Conservation (phyloP, 2,113 vertebrate genomes). For the Elachura formosa region DNA sequence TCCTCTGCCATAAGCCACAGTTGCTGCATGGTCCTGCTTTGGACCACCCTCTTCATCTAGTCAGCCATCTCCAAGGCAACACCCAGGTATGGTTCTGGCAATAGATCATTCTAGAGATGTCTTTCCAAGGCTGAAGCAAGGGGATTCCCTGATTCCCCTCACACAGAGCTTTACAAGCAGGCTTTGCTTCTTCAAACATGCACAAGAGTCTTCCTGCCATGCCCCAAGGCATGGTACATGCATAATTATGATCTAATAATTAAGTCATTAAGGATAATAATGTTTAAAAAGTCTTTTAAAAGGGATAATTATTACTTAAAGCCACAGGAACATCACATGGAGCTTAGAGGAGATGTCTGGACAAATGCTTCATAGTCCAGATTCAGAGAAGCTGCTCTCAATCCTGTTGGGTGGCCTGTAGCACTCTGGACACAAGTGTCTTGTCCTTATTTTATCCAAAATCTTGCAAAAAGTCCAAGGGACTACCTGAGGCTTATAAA, state of each 20-base stretch:
- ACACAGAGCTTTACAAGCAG: neutral
- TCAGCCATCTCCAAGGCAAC: neutral
- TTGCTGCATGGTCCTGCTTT: neutral
- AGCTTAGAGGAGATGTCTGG: neutral
- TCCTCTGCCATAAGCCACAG: fast-evolving
- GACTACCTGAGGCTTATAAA: neutral
- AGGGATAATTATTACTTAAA: neutral
- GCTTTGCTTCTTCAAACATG: neutral
- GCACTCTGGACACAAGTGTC: neutral
- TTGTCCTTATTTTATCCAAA: neutral
- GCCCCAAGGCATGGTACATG: neutral
- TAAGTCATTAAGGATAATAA: neutral
- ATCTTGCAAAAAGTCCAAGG: neutral
- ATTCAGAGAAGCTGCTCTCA: neutral
- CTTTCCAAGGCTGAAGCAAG: neutral
- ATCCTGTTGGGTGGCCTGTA: neutral
- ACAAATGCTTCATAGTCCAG: neutral
- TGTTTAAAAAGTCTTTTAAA: neutral
- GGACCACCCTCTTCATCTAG: neutral
- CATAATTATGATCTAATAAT: neutral
- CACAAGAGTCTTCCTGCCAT: neutral
- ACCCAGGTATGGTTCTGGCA: neutral
- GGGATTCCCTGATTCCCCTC: neutral
- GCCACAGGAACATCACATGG: neutral
- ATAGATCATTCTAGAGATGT: neutral